Evolutionary conservation across 2,888 invertebrate genomes (phyloP), one percentile per base, ranked within the genome.

Genomic region (Antitype chi): DNA sequence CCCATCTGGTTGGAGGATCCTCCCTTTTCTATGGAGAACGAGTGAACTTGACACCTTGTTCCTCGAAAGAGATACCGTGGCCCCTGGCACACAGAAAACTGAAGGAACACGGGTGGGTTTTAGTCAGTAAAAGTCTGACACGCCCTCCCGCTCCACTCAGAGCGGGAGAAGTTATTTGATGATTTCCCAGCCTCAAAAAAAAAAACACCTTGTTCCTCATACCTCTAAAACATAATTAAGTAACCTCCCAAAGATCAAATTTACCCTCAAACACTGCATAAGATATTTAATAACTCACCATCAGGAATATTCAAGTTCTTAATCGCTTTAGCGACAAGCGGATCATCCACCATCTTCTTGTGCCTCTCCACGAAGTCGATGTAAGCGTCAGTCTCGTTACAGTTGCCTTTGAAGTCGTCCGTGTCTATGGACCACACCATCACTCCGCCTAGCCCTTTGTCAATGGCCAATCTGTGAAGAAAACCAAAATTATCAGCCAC

Each of bases 351-450:
- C 28, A 96, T 91, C 53, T 89, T 77, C 55, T 92, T 89, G 83
- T 94, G 93, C 4, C 94, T 86, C 38, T 93, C 91, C 0, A 90
- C 82, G 81, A 97, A 97, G 89, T 97, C 97, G 0, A 94, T 89
- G 83, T 95, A 97, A 0, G 96, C 94, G 66, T 97, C 96, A 0
- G 90, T 87, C 60, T 97, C 97, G 1, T 94, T 92, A 82, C 98
- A 98, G 68, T 97, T 97, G 0, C 98, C 98, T 38, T 95, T 96
- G 92, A 98, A 99, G 94, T 99, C 99, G 85, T 99, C 99, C 0
- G 98, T 99, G 92, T 99, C 99, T 57, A 99, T 97, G 57, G 98
- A 98, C 99, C 99, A 99, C 9, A 98, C 97, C 98, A 99, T 99
- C 0, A 98, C 97, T 2, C 99, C 99, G 0, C 97, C 98, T 0